These are phyloP conservation scores for Cynodonichthys magdalenae DNA, from an alignment of 2,797 vertebrate species.

Conservation along the genomic window DNA sequence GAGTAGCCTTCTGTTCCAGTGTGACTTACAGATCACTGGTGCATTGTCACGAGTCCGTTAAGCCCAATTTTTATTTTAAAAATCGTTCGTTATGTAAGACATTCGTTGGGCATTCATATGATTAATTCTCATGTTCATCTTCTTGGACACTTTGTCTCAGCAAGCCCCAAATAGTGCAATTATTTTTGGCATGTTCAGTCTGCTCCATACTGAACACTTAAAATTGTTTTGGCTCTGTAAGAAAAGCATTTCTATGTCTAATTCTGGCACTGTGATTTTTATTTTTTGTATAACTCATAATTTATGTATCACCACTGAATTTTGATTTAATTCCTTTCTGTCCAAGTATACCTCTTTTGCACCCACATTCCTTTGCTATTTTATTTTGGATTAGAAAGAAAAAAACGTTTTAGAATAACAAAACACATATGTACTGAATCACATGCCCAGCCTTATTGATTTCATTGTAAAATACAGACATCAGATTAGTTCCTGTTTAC, in stretches of 20 bases:
- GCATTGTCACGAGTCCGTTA: conserved; percentile 58
- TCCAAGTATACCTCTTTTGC: background rate
- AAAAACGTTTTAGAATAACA: background rate
- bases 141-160: conserved; percentile 2
- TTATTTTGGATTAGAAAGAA: background rate
- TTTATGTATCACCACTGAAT: background rate
- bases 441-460: background rate
- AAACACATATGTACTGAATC: background rate
- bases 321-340: background rate
- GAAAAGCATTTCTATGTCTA: background rate
- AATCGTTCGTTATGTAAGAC: conserved; percentile 32
- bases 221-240: too few relatives aligned
- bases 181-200: too few relatives aligned
- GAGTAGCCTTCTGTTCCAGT: conserved; percentile 18
- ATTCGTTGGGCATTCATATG: conserved; percentile 37
- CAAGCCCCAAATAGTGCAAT: background rate
- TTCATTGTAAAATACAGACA: background rate
- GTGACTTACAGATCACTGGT: conserved; percentile 15
- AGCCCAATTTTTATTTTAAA: conserved; percentile 11
- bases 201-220: too few relatives aligned
- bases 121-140: conserved; percentile 35
- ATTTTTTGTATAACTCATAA: background rate
- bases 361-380: background rate
- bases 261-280: background rate
- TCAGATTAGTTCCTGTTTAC: background rate